Evolutionary conservation across 2,888 invertebrate genomes (phyloP).

Genomic region (Drosophila eohydei): DNA sequence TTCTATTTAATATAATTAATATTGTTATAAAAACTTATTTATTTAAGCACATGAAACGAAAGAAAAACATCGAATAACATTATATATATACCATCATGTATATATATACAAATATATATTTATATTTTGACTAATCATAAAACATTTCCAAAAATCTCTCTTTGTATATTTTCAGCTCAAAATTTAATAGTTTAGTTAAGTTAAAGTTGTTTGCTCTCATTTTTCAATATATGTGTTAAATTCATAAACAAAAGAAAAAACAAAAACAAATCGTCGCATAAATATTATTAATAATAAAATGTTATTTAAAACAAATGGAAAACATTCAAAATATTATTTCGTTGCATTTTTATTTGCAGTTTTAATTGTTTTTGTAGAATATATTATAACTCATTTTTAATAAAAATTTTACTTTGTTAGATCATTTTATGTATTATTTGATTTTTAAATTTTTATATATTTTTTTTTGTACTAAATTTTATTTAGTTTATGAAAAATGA

Average conservation of each 20-base stretch:
- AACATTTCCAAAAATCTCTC: slow-evolving; percentile 63
- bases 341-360: slow-evolving; percentile 41
- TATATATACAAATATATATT: slow-evolving; percentile 23
- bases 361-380: slow-evolving; percentile 30
- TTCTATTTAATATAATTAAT: slow-evolving; percentile 59
- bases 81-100: slow-evolving; percentile 9
- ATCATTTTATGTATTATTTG: slow-evolving; percentile 9
- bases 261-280: slow-evolving; percentile 37
- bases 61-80: slow-evolving; percentile 25
- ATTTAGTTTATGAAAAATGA: too few relatives aligned
- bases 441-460: not conserved
- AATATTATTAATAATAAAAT: slow-evolving; percentile 62
- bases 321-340: slow-evolving; percentile 38
- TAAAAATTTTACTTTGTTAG: not conserved
- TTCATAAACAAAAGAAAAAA: slow-evolving; percentile 26
- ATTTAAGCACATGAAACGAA: slow-evolving; percentile 47
- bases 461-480: too few relatives aligned
- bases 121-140: slow-evolving; percentile 61
- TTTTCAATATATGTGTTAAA: slow-evolving; percentile 46
- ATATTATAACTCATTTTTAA: slow-evolving; percentile 3
- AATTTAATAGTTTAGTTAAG: slow-evolving; percentile 73
- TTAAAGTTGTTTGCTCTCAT: slow-evolving; percentile 47
- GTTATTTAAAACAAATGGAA: slow-evolving; percentile 54
- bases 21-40: slow-evolving; percentile 36
- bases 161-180: slow-evolving; percentile 83